phyloP scores from a whole-genome alignment of 2,888 invertebrate genomes.

The Matsumyia berberina region DNA sequence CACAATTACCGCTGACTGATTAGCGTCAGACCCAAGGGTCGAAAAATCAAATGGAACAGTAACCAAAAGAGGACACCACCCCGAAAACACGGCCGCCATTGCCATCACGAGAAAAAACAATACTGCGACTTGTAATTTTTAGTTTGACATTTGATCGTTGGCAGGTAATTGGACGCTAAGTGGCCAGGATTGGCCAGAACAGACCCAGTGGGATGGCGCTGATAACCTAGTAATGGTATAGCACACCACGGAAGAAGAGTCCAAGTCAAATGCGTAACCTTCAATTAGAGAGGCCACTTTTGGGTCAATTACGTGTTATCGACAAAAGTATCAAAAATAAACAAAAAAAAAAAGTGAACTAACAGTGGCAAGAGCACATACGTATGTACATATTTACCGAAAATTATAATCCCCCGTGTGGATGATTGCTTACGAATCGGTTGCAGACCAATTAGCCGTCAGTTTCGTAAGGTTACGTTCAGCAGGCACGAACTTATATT shows the following conservation, averaged over 20 bases:
- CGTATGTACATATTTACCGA: constrained; percentile 20
- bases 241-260: constrained; percentile 1
- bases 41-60: constrained; percentile 54
- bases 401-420: constrained; percentile 38
- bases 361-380: background rate
- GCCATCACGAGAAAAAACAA: background rate
- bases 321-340: constrained; percentile 16
- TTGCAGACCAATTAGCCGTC: constrained; percentile 40
- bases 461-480: constrained; percentile 28
- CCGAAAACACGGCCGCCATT: no score
- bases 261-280: constrained; percentile 33
- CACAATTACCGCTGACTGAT: constrained; percentile 63
- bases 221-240: background rate
- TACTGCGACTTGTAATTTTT: constrained; percentile 41
- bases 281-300: constrained; percentile 35
- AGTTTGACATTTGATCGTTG: constrained; percentile 53
- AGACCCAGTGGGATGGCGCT: background rate
- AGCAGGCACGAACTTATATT: background rate
- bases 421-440: constrained; percentile 48
- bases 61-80: constrained; percentile 31
- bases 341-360: background rate
- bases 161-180: constrained; percentile 39
- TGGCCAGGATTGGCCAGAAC: constrained; percentile 6
- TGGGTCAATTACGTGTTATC: constrained; percentile 58
- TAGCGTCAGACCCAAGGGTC: constrained; percentile 49